Evolutionary conservation across 2,797 vertebrate species (phyloP), one percentile per base, ranked within the genome.

Genomic region (Phaenicophaeus curvirostris): DNA sequence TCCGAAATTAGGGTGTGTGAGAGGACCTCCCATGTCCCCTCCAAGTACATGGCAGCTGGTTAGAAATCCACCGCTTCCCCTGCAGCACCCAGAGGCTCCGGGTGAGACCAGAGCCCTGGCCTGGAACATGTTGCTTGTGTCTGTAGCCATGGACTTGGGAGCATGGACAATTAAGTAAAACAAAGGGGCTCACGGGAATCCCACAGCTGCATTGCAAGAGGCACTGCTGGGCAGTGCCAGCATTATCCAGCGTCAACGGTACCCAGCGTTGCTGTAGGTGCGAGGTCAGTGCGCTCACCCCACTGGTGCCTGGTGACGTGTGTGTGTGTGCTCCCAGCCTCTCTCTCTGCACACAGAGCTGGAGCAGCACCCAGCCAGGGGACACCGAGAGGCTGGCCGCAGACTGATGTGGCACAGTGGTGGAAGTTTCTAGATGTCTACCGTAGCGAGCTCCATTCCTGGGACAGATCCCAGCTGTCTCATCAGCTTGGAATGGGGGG

Each of bases 391-490:
- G 41, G 66, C 66, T 63, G n/a, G 21, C 62, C 46, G 66, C 55
- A 28, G 51, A 71, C 90, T 9, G 39, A 33, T 79, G 67, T 66
- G 25, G 35, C 67, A 73, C 7, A 6, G 74, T 0, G 0, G 35
- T 94, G 90, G 92, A 95, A 96, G 39, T 65, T 94, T 95, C 91
- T 90, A 71, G 94, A 90, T 51, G 87, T 94, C 73, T 93, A 69
- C 79, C 76, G 75, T 2, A 68, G 58, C 0, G 1, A 91, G 17
- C 72, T 19, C 41, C 19, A 17, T 89, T 75, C 54, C 76, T 88
- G 69, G 89, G 94, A 96, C 58, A 94, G 41, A 91, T 93, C 69
- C 76, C 96, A 96, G 94, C 94, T 96, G 95, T 96, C 89, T 69
- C 69, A 91, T 19, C 58, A 66, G 66, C 58, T 72, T 72, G 61